phyloP scores from a whole-genome alignment of 2,888 invertebrate genomes.

The Dioctria linearis region DNA sequence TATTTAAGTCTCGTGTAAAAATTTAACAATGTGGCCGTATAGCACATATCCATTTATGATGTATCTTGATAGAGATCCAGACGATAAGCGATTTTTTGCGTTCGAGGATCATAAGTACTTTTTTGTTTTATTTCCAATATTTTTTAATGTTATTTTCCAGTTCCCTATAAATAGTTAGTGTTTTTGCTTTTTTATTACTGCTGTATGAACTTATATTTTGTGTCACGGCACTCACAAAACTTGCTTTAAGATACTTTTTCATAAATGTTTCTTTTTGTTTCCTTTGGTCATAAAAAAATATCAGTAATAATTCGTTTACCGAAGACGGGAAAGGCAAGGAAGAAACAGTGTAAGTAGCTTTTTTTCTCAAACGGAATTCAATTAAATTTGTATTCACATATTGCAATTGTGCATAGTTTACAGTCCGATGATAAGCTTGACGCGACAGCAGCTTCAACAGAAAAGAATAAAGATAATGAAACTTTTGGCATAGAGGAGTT shows the following conservation, averaged over 20 bases:
- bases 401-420: constrained; percentile 15
- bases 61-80: constrained; percentile 44
- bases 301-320: background rate
- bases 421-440: background rate
- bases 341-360: background rate
- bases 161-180: background rate
- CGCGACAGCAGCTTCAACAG: background rate
- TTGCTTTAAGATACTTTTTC: background rate
- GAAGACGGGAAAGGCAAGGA: background rate
- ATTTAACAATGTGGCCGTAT: constrained; percentile 51
- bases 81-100: constrained; percentile 54
- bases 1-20: constrained; percentile 17
- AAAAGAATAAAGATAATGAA: constrained; percentile 27
- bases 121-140: constrained; percentile 13
- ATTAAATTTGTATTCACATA: background rate
- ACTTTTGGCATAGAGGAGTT: constrained; percentile 24
- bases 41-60: constrained; percentile 55
- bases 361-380: background rate
- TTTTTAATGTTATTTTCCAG: constrained; percentile 7
- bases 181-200: constrained; percentile 15
- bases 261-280: constrained; percentile 19
- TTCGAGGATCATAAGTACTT: constrained; percentile 58
- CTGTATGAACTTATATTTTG: background rate
- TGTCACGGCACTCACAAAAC: background rate
- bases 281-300: background rate